Evolutionary conservation across 2,888 invertebrate genomes (phyloP).

Genomic region (Yponomeuta sedellus): DNA sequence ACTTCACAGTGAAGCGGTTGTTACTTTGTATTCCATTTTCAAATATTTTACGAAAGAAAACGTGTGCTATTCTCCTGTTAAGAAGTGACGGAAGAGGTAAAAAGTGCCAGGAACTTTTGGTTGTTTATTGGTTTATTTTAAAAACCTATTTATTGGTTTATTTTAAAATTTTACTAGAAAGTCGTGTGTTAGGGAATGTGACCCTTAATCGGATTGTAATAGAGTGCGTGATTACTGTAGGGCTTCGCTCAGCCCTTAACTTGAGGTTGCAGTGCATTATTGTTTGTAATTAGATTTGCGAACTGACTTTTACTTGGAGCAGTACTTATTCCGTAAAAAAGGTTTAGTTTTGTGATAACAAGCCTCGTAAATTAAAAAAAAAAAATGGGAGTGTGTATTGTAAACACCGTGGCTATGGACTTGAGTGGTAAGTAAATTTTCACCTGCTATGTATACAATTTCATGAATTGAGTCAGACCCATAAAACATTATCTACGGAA

Average conservation of each 20-base stretch:
- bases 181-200: constrained; percentile 8
- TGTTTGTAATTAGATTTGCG: constrained; percentile 21
- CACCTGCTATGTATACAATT: neutral
- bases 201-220: constrained; percentile 12
- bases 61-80: constrained; percentile 1
- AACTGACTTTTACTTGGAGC: constrained; percentile 18
- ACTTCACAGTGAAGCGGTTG: constrained; percentile 38
- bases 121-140: neutral
- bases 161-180: neutral
- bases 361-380: neutral
- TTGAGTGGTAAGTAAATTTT: constrained; percentile 56
- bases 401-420: constrained; percentile 65
- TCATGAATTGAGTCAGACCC: neutral
- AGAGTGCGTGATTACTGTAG: constrained; percentile 32
- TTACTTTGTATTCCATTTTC: constrained; percentile 23
- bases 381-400: constrained; percentile 63
- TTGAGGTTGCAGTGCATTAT: constrained; percentile 30
- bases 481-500: constrained; percentile 14
- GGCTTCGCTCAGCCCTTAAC: constrained; percentile 42
- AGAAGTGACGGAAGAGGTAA: neutral
- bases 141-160: too few relatives aligned
- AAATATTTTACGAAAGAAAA: constrained; percentile 15
- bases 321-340: constrained; percentile 16
- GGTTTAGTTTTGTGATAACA: neutral
- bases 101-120: neutral